Conservation (phyloP, 2,888 invertebrate species). For the Chloroclystis v-ata region DNA sequence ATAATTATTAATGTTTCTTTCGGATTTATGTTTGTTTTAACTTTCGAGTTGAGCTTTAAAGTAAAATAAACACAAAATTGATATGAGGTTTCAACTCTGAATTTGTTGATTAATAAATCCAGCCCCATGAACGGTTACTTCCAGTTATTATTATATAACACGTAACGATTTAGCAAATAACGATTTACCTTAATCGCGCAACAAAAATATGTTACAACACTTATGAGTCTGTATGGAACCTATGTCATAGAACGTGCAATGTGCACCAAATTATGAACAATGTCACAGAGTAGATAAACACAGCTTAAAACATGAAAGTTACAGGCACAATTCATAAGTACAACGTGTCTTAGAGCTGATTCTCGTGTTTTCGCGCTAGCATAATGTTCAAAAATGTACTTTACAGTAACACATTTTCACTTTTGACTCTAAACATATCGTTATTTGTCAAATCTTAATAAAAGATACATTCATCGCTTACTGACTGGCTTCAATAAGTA, state of each 20-base stretch:
- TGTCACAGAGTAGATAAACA: slow-evolving; percentile 32
- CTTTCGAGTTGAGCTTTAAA: too few species aligned
- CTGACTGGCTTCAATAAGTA: too few species aligned
- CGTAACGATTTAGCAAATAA: too few species aligned
- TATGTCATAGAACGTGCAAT: slow-evolving; percentile 34
- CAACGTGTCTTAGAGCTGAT: too few species aligned
- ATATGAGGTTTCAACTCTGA: neutral
- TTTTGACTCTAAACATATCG: too few species aligned
- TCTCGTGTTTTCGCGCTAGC: too few species aligned
- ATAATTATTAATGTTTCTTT: slow-evolving; percentile 30
- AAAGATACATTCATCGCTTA: too few species aligned
- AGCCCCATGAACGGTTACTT: slow-evolving; percentile 18
- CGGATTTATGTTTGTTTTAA: slow-evolving; percentile 36
- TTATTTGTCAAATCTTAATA: too few species aligned
- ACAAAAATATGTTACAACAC: slow-evolving; percentile 41
- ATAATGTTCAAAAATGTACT: too few species aligned
- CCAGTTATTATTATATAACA: slow-evolving; percentile 35
- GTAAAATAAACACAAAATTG: neutral
- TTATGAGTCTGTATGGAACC: slow-evolving; percentile 44
- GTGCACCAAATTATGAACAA: slow-evolving; percentile 30
- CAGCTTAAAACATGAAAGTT: slow-evolving; percentile 16
- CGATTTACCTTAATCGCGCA: slow-evolving; percentile 41
- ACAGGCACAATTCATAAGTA: slow-evolving; percentile 14
- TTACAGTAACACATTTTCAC: too few species aligned
- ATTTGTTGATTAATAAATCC: slow-evolving; percentile 16